Evolutionary conservation across 2,113 vertebrate genomes (phyloP).

Genomic region (Macquaria australasica): DNA sequence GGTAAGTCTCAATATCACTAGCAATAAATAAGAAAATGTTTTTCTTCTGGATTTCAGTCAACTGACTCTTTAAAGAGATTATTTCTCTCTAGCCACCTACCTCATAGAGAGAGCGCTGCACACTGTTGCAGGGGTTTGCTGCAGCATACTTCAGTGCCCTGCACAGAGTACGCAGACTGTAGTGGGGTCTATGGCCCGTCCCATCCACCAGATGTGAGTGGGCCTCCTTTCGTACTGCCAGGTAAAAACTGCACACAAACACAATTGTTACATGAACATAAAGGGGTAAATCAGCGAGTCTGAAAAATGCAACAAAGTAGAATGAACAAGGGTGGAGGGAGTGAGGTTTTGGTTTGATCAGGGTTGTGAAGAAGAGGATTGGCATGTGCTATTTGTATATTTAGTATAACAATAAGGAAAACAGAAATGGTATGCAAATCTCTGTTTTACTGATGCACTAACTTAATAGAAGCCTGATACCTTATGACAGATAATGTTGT

Average conservation of each 20-base stretch:
- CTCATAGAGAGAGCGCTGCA: constrained; percentile 96
- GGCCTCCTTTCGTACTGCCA: constrained; percentile 90
- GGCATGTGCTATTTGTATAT: no score
- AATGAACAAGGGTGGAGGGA: not conserved
- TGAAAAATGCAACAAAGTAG: not conserved
- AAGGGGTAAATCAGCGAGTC: not conserved
- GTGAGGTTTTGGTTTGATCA: not conserved
- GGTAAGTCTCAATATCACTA: not conserved
- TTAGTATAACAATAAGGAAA: not conserved
- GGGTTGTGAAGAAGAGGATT: not conserved
- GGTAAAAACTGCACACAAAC: constrained; percentile 89
- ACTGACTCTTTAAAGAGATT: not conserved
- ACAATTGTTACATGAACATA: not conserved
- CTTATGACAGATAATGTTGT: not conserved
- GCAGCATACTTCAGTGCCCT: constrained; percentile 92
- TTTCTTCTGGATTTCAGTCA: not conserved
- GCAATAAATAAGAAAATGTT: not conserved
- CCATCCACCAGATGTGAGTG: constrained; percentile 89
- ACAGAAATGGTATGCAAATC: not conserved
- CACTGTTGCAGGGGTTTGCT: constrained; percentile 88
- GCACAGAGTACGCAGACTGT: constrained; percentile 95
- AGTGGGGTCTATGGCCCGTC: constrained; percentile 94
- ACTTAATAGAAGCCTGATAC: not conserved
- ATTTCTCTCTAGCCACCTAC: constrained; percentile 70
- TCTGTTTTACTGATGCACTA: not conserved